phyloP scores from a whole-genome alignment of 2,888 invertebrate species.

The Mythimna albipuncta region DNA sequence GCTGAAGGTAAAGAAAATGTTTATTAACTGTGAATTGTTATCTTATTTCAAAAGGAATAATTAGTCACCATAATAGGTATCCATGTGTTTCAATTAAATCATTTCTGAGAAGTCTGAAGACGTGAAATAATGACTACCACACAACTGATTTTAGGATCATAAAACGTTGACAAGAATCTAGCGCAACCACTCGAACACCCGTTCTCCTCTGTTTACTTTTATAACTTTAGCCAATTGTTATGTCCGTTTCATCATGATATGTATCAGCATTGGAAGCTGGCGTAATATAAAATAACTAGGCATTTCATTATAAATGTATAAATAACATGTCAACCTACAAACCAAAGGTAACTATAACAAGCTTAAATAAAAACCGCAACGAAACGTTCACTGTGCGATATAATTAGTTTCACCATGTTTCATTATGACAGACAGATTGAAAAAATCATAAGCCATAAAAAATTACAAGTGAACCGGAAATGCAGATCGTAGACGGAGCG shows the following conservation, averaged over 20 bases:
- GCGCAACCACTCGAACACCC: conserved; percentile 36
- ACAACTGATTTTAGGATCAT: conserved; percentile 21
- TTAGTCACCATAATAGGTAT: background rate
- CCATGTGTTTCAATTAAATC: background rate
- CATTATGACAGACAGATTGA: conserved; percentile 71
- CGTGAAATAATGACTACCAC: conserved; percentile 7
- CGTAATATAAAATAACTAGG: conserved; percentile 39
- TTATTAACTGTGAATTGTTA: conserved; percentile 11
- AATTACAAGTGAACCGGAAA: conserved; percentile 89
- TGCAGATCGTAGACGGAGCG: conserved; percentile 85
- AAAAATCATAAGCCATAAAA: conserved; percentile 87
- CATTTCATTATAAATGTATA: conserved; percentile 37
- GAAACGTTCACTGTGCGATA: conserved; percentile 59
- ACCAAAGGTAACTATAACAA: conserved; percentile 35
- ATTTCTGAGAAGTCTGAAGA: conserved; percentile 19
- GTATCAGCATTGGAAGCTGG: conserved; percentile 33
- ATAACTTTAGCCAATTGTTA: conserved; percentile 55
- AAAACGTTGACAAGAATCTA: conserved; percentile 50
- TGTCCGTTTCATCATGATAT: conserved; percentile 46
- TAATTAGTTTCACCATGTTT: conserved; percentile 72
- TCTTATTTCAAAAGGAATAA: conserved; percentile 1
- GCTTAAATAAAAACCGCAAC: conserved; percentile 45
- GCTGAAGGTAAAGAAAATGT: conserved; percentile 28
- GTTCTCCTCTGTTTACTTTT: conserved; percentile 60
- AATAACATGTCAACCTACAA: conserved; percentile 55